These are phyloP conservation scores for Samia ricini DNA, from an alignment of 1,140 invertebrate species.

Conservation along the genomic window DNA sequence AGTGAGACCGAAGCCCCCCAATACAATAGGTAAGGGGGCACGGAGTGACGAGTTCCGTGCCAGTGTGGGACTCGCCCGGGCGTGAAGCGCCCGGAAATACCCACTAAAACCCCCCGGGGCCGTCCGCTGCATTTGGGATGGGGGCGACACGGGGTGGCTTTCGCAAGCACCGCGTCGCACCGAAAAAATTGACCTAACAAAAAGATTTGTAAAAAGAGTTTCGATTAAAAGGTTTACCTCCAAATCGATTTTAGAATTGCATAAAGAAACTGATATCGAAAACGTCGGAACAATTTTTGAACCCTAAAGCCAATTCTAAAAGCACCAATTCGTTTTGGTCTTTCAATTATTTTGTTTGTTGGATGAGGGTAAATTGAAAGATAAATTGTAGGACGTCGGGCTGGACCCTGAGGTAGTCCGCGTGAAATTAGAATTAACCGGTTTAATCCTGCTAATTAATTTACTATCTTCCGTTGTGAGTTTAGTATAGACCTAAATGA, in stretches of 20 bases:
- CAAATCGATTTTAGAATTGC: neutral
- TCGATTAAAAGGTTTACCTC: neutral
- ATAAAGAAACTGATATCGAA: neutral
- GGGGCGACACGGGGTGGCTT: too few species aligned
- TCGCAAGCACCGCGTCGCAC: too few species aligned
- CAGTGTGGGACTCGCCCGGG: too few species aligned
- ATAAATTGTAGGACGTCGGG: constrained; percentile 8
- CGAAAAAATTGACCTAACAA: too few species aligned
- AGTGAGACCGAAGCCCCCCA: too few species aligned
- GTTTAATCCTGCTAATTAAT: constrained; percentile 9
- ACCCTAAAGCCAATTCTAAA: constrained; percentile 4
- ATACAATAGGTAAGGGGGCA: too few species aligned
- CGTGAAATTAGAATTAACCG: constrained; percentile 5
- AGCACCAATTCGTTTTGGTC: neutral
- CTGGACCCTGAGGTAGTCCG: constrained; percentile 5
- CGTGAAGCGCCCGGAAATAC: too few species aligned
- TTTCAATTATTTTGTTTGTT: constrained; percentile 8
- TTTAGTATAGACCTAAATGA: neutral
- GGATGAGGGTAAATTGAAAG: constrained; percentile 10
- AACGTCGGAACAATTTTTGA: neutral
- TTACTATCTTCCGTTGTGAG: neutral
- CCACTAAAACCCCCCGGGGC: too few species aligned
- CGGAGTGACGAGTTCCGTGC: too few species aligned
- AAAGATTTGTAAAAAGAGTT: neutral
- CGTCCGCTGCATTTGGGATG: too few species aligned